Conservation (phyloP, 2,888 invertebrate genomes). For the Penaeus monodon region DNA sequence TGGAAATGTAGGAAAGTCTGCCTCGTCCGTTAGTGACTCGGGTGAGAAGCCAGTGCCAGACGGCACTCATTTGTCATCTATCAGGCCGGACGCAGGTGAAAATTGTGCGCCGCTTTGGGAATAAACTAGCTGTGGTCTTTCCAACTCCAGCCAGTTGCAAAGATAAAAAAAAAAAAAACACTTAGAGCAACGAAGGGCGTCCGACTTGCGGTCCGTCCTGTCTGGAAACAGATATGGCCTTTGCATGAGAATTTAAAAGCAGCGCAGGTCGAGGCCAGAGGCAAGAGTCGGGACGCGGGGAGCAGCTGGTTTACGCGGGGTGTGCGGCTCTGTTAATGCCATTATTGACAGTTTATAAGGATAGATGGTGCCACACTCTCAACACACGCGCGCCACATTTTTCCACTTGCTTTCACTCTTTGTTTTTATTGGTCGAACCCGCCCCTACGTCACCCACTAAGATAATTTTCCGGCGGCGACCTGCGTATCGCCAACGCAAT, state of each 20-base stretch:
- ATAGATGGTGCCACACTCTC: conserved; percentile 54
- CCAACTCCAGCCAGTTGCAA: too few species aligned
- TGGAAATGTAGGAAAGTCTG: neutral
- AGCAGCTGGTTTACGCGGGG: conserved; percentile 51
- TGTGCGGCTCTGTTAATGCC: conserved; percentile 56
- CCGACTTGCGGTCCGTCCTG: too few species aligned
- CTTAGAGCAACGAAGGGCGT: too few species aligned
- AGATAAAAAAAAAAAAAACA: too few species aligned
- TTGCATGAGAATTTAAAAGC: neutral
- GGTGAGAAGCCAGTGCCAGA: too few species aligned
- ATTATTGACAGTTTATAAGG: conserved; percentile 61
- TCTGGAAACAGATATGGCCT: too few species aligned
- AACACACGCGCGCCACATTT: conserved; percentile 44
- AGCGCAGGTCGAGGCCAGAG: conserved; percentile 26
- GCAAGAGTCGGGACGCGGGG: conserved; percentile 32
- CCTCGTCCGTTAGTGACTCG: neutral
- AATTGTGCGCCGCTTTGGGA: too few species aligned
- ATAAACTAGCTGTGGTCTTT: too few species aligned
- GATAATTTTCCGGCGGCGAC: neutral
- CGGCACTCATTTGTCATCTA: too few species aligned
- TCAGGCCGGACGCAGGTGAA: too few species aligned
- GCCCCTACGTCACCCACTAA: neutral
- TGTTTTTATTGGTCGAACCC: conserved; percentile 21
- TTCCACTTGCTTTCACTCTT: conserved; percentile 44
- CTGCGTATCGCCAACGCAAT: neutral